Evolutionary conservation across 1,140 invertebrate genomes (phyloP), one percentile per base, ranked within the genome.

Genomic region (Leptonema lineaticorne): DNA sequence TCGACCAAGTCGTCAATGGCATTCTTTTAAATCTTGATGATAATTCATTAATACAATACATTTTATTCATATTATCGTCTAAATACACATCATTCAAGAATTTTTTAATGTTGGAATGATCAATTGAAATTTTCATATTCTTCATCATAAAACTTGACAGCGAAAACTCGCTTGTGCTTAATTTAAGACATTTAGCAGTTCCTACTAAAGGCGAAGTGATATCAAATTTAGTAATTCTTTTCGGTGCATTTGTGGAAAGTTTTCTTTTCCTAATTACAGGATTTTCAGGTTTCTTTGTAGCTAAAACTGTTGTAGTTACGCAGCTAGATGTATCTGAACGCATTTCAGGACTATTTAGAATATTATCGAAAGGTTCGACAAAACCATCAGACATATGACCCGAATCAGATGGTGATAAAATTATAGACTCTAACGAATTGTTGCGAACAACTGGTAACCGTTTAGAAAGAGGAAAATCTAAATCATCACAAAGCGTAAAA

Each of bases 401-500:
- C 0, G 70, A 72, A 63, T 72, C 70, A 2, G 63, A 22, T 14
- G 70, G 67, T 8, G 67, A 71, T 0, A 48, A 6, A 8, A 64
- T 37, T 7, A 24, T 11, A 4, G 53, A 41, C n/a, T 57, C 4
- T 26, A 64, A 14, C 14, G 46, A 7, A 30, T 45, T 28, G 53
- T 50, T 66, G 7, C n/a, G 30, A 11, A 29, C 9, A 24, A 7
- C 20, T 2, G n/a, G 8, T 22, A 20, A 16, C 18, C 8, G 29
- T 30, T 56, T 60, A 53, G 16, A 46, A 9, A 29, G n/a, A 62
- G 64, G 70, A 41, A 73, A 70, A 59, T 73, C 71, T 46, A 73
- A 62, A 62, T 73, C 68, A 63, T 73, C 71, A 20, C 68, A 69
- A 1, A 73, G 48, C 16, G 46, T 66, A 5, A 65, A 68, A 26